Base-by-base conservation (phyloP, 2,888 invertebrate species). In the Spicauda simplicius region DNA sequence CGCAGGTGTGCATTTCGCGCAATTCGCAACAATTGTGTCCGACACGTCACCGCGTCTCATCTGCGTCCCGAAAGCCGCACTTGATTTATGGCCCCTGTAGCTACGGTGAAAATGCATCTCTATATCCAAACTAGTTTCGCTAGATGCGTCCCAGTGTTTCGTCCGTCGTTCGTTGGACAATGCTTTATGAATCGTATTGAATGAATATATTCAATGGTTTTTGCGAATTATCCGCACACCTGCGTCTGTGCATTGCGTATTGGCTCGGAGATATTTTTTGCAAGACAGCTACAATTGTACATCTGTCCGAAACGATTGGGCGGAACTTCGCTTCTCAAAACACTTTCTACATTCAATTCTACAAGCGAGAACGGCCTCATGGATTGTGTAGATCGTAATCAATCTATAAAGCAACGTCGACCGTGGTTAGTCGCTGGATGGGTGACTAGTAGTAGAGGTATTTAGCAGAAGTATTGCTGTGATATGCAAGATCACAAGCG, bases 41-140 rank as follows among this genome's bases (percentile, higher is more conserved):
- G 80, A 76, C 66, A 69, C 75, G n/a, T 19, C 18, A 8, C 18
- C 50, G 16, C 14, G 18, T 18, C 37, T 82, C 88, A 90, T 90
- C 89, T 90, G 91, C 73, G 48, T 59, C 53, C 59, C 16, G 30
- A 71, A 60, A 69, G 59, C 54, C 70, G 77, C 80, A 77, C 45
- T 45, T 87, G 88, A 91, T 90, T 90, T 90, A 91, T 86, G 81
- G 76, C 75, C 73, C 73, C 50, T n/a, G 14, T 37, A 48, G 16
- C 78, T 80, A 79, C 79, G 81, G 81, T 85, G 88, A 88, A 87
- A 91, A 90, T 88, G 80, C 37, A 37, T 37, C 37, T 37, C 37
- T 12, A 73, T 72, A 58, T 67, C 66, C 70, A 68, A 71, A 76
- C 78, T 77, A 76, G 75, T 77, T 75, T 12, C 5, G 16, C 37